A percentile compares a stretch with the other conserved stretches of the same genome.
phyloP scores from a whole-genome alignment of 1,140 invertebrate genomes.

The Lethrus apterus region DNA sequence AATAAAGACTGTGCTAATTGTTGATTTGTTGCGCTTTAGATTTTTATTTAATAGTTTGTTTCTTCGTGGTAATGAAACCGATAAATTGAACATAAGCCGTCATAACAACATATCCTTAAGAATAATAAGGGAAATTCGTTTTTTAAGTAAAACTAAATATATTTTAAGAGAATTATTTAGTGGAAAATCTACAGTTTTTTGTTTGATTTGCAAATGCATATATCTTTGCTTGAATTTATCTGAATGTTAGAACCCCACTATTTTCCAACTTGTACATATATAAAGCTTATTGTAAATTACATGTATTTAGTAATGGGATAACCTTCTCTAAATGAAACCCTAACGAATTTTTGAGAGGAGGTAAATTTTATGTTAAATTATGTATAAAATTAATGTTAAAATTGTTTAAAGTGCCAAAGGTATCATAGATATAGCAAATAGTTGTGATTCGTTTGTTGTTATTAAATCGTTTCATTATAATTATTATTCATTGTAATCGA shows the following conservation, averaged over 20 bases:
- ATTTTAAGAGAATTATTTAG: slow-evolving; percentile 9
- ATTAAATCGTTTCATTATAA: background rate
- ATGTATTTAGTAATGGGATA: slow-evolving; percentile 1
- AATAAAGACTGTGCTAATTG: no score
- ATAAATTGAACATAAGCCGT: slow-evolving; percentile 5
- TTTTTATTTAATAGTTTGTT: no score
- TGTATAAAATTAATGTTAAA: slow-evolving; percentile 10
- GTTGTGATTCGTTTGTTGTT: background rate
- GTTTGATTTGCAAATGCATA: no score
- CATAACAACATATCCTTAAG: slow-evolving; percentile 8
- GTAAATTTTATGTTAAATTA: slow-evolving; percentile 6
- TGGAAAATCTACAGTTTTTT: no score
- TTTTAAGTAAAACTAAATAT: slow-evolving; percentile 5
- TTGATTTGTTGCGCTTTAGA: no score
- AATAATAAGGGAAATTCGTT: slow-evolving; percentile 1
- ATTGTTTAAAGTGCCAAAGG: slow-evolving; percentile 15
- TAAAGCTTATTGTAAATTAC: slow-evolving; percentile 13
- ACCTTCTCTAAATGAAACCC: no score
- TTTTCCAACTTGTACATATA: slow-evolving; percentile 7
- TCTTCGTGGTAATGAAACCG: background rate
- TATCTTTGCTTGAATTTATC: slow-evolving; percentile 1
- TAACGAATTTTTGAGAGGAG: slow-evolving; percentile 1
- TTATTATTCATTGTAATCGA: background rate
- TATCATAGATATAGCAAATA: slow-evolving; percentile 2
- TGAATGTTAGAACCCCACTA: background rate